Conservation (phyloP, 1,140 invertebrate genomes). For the Camponotus vicinus region DNA sequence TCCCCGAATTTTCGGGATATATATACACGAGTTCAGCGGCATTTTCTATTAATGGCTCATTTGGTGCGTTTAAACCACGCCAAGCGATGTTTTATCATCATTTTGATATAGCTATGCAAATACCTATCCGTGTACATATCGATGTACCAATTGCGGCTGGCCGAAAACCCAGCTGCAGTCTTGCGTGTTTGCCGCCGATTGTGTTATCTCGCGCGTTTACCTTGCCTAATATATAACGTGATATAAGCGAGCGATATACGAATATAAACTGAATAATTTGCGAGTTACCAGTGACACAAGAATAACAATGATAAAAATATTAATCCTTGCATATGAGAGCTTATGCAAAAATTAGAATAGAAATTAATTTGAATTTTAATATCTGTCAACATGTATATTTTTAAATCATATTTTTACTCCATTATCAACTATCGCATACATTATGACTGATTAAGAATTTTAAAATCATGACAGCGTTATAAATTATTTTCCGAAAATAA, state of each 20-base stretch:
- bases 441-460: conserved; percentile 10
- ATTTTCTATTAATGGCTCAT: conserved; percentile 58
- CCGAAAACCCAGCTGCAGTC: conserved; percentile 41
- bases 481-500: conserved; percentile 20
- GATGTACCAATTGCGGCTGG: conserved; percentile 9
- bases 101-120: conserved; percentile 21
- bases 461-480: conserved; percentile 17
- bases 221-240: not conserved
- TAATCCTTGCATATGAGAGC: not conserved
- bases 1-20: not conserved
- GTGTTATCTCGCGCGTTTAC: conserved; percentile 1
- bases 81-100: conserved; percentile 43
- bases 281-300: no score
- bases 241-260: not conserved
- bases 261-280: not conserved
- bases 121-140: not conserved
- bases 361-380: not conserved
- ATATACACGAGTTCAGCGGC: not conserved
- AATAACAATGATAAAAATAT: not conserved
- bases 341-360: not conserved
- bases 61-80: conserved; percentile 44
- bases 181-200: conserved; percentile 23
- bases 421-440: not conserved
- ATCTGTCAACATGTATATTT: not conserved
- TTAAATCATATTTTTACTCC: not conserved